These are phyloP conservation scores for Thalassophryne amazonica DNA, from an alignment of 2,797 vertebrate species.

Conservation along the genomic window DNA sequence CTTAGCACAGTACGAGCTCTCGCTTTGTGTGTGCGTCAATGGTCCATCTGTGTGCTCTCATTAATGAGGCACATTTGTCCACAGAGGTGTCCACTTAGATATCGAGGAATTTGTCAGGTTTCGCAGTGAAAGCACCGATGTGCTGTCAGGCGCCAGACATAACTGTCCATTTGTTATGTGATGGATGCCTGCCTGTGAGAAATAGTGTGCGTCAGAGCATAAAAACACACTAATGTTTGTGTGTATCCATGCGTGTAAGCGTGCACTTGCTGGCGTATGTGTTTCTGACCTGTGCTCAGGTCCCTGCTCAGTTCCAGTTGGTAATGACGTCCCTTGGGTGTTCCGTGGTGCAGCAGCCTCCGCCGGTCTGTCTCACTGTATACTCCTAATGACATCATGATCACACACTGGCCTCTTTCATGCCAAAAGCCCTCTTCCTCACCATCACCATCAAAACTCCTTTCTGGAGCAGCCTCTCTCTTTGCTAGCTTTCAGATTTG, in stretches of 20 bases:
- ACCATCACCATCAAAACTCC: conserved; percentile 57
- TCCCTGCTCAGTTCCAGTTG: conserved; percentile 67
- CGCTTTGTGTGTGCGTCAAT: conserved; percentile 2
- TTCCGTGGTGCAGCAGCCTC: conserved; percentile 54
- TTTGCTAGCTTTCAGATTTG: conserved; percentile 9
- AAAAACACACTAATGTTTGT: neutral
- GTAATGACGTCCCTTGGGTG: conserved; percentile 77
- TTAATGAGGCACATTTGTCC: conserved; percentile 71
- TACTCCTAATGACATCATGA: conserved; percentile 79
- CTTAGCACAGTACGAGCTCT: conserved; percentile 61
- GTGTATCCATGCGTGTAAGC: neutral
- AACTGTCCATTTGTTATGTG: conserved; percentile 67
- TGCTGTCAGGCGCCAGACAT: conserved; percentile 59
- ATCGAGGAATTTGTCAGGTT: conserved; percentile 66
- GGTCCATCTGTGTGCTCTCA: conserved; percentile 61
- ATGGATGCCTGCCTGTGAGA: conserved; percentile 51
- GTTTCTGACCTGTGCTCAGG: conserved; percentile 68
- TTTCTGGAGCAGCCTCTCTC: conserved; percentile 30
- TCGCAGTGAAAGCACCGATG: conserved; percentile 48
- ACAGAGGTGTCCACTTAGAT: conserved; percentile 66
- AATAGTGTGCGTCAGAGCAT: conserved; percentile 8
- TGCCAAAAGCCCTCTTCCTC: conserved; percentile 70
- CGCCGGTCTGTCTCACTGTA: conserved; percentile 71
- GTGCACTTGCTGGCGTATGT: conserved; percentile 12
- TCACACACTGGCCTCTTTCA: conserved; percentile 70